Percentiles rank a stretch among this genome's conserved stretches.
Evolutionary conservation across 2,888 invertebrate genomes (phyloP).

Genomic region (Pachymerium ferrugineum): DNA sequence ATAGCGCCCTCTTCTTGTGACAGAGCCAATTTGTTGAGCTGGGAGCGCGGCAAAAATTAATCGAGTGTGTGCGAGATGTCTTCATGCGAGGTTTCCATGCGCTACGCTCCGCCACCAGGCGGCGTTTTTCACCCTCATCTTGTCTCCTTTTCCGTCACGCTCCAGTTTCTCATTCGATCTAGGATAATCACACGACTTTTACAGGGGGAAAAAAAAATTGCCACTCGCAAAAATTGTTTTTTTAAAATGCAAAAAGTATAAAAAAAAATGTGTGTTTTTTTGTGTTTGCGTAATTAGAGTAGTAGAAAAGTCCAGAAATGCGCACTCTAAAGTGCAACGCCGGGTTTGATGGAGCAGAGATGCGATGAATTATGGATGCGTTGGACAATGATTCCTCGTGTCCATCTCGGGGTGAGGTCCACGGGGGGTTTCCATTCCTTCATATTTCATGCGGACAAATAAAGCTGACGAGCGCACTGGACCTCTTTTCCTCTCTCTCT

Average conservation of each 20-base stretch:
- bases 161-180: too few species aligned
- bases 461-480: slow-evolving; percentile 24
- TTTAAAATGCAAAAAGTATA: too few species aligned
- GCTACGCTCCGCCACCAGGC: slow-evolving; percentile 23
- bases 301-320: not conserved
- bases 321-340: not conserved
- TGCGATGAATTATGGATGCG: slow-evolving; percentile 20
- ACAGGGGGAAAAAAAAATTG: too few species aligned
- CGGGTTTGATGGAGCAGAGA: slow-evolving; percentile 24
- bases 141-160: not conserved
- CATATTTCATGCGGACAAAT: slow-evolving; percentile 25
- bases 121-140: slow-evolving; percentile 2
- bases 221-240: too few species aligned
- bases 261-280: too few species aligned
- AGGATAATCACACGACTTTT: too few species aligned
- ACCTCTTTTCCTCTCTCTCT: slow-evolving; percentile 19
- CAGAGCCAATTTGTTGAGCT: slow-evolving; percentile 25
- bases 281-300: not conserved
- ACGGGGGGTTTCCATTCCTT: slow-evolving; percentile 22
- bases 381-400: slow-evolving; percentile 19
- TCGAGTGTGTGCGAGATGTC: slow-evolving; percentile 28
- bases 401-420: not conserved
- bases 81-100: slow-evolving; percentile 23
- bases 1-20: not conserved
- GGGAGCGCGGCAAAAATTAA: slow-evolving; percentile 28